Evolutionary conservation across 1,140 invertebrate species (phyloP).

Genomic region (Caligus rogercresseyi): DNA sequence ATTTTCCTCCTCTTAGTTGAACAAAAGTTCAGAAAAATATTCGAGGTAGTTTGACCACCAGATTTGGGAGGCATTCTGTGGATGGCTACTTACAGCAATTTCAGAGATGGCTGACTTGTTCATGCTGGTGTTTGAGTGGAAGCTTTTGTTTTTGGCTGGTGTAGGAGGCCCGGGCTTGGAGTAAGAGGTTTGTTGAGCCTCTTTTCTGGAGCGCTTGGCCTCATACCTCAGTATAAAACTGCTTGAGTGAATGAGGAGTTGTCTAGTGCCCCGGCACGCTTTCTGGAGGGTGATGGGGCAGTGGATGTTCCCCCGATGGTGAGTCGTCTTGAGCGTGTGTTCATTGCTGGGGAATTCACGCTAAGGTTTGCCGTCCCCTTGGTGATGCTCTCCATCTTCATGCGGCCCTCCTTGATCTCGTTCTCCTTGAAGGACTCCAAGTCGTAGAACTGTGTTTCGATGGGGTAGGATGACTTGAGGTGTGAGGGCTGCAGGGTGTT

Average conservation of each 20-base stretch:
- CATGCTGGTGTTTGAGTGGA: not conserved
- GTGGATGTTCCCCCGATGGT: not conserved
- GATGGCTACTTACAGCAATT: not conserved
- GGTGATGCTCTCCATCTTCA: not conserved
- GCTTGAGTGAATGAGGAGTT: not conserved
- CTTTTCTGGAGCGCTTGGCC: not conserved
- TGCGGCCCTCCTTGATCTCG: not conserved
- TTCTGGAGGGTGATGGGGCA: not conserved
- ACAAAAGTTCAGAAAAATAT: too few species aligned
- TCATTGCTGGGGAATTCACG: conserved; percentile 11
- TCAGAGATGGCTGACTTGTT: not conserved
- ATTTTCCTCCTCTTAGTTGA: too few species aligned
- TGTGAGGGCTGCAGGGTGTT: conserved; percentile 72
- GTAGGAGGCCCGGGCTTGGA: conserved; percentile 19
- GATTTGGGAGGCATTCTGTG: too few species aligned
- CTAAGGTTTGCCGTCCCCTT: conserved; percentile 7
- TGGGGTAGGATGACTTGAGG: conserved; percentile 67
- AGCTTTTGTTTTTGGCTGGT: conserved; percentile 2
- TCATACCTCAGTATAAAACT: not conserved
- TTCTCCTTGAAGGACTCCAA: conserved; percentile 2
- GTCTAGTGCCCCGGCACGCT: not conserved
- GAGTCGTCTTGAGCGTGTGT: conserved; percentile 1
- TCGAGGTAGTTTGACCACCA: too few species aligned
- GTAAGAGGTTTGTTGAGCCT: conserved; percentile 6
- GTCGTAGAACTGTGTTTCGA: conserved; percentile 44